Base-by-base conservation (phyloP, 2,888 invertebrate species). In the Cosmia pyralina region DNA sequence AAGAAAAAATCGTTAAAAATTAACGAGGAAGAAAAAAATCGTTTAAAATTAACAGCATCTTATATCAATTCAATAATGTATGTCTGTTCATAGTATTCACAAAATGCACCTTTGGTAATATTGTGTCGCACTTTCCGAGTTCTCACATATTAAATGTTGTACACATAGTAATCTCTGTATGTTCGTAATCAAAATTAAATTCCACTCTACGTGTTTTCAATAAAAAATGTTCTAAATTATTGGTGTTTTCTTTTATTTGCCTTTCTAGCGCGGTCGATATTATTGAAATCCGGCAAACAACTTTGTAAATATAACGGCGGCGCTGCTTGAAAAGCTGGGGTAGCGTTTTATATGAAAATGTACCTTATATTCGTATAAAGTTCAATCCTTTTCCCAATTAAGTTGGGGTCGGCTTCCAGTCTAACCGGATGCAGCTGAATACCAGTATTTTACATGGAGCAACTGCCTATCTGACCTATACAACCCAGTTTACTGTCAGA, bases 141-240 rank as follows among this genome's bases (percentile, higher is more conserved):
- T 72, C 58, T 81, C 83, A 85, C 79, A 13, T 73, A 69, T 28
- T 28, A 28, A 78, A 58, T 72, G 53, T 75, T 78, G 74, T 68
- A 70, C 72, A 67, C 60, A 67, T 69, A 55, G 69, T 59, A 6
- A 65, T 28, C 34, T 66, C 50, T 83, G 80, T 68, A 68, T 70
- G 75, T 71, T 74, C 46, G 62, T 74, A 65, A 62, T 69, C 59
- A 65, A 79, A 76, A 59, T 75, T 58, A 68, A 81, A 69, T 76
- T 68, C 59, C 62, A 64, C 72, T 77, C 83, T 79, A 75, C 75
- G 80, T 85, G 85, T 85, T 87, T 83, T 85, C 79, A 86, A 87
- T 84, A 84, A 86, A 88, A 81, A 81, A 79, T 85, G 85, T 87
- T 81, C 77, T 71, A 52, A 81, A 73, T 65, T 34, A 70, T 66